Base-by-base conservation (phyloP, 1,140 invertebrate genomes). In the Pentalonia nigronervosa region DNA sequence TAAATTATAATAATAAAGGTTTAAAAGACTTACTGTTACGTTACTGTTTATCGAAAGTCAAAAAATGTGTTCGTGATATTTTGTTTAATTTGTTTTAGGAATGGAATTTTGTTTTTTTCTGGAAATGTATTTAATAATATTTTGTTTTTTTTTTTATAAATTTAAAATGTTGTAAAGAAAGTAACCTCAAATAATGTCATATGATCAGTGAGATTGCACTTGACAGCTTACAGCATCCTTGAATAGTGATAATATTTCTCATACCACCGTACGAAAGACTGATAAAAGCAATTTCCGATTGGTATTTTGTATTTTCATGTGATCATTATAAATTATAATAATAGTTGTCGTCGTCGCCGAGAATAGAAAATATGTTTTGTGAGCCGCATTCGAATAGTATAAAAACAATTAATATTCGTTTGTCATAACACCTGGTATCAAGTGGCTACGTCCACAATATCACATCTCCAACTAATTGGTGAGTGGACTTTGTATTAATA, bases 121-220 rank as follows among this genome's bases (percentile, higher is more conserved):
- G 11, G 21, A 87, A 87, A 48, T 2, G 14, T 84, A 87, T 87
- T 87, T 21, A 17, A 0, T 47, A 48, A 3, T 87, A 48, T 48
- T 21, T 87, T 87, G 14, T 23, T 34, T 9, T 50, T 34, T 9
- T 50, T 36, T 56, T 53, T 1, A 30, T 30, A 47, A 34, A 25
- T 89, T 88, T 7, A 4, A 23, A 7, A 30, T 36, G n/a, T 87
- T 89, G 14, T 23, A 89, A 89, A 89, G 8, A 21, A 36, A 36
- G 9, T 89, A 89, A 89, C 87, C 87, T 89, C 34, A 89, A 89
- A 89, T 9, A 53, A 89, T 34, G 8, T 23, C 87, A 23, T 89
- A 34, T 56, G 87, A 20, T 36, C 20, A n/a, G 87, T 89, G n/a
- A 36, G n/a, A 89, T 56, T 25, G 20, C n/a, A 21, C 45, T 50